These are phyloP conservation scores for Leptopilina boulardi DNA, from an alignment of 1,140 invertebrate genomes.

Conservation along the genomic window DNA sequence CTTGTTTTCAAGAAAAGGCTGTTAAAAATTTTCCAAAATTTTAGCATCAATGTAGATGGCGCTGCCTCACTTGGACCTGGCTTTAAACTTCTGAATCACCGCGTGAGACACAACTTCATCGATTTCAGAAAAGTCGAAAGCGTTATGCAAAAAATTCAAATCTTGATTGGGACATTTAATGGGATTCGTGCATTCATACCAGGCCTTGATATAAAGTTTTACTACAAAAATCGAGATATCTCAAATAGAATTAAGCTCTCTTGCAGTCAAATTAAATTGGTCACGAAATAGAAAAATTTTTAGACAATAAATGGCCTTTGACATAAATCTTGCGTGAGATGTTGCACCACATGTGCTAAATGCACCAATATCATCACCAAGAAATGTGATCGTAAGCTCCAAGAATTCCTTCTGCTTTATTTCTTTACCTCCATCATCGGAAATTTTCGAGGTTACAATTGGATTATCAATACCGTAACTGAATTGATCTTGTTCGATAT, in stretches of 20 bases:
- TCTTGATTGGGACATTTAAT: too few relatives aligned
- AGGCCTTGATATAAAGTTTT: neutral
- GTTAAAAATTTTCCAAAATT: too few relatives aligned
- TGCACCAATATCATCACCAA: slow-evolving; percentile 42
- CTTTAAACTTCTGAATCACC: too few relatives aligned
- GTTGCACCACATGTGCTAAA: slow-evolving; percentile 20
- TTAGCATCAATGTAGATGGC: too few relatives aligned
- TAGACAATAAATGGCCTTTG: slow-evolving; percentile 48
- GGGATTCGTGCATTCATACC: too few relatives aligned
- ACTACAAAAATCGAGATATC: neutral
- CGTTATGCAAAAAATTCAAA: too few relatives aligned
- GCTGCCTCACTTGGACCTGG: too few relatives aligned
- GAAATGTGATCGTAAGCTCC: slow-evolving; percentile 50
- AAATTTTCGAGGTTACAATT: slow-evolving; percentile 13
- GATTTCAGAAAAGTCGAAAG: too few relatives aligned
- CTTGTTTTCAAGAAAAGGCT: too few relatives aligned
- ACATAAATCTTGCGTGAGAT: slow-evolving; percentile 49
- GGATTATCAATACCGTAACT: slow-evolving; percentile 36
- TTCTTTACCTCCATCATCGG: slow-evolving; percentile 31
- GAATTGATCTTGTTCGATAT: slow-evolving; percentile 37
- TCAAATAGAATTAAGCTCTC: slow-evolving; percentile 43
- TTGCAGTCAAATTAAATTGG: slow-evolving; percentile 48
- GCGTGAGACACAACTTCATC: too few relatives aligned
- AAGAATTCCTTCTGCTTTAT: slow-evolving; percentile 54
- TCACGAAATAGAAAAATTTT: slow-evolving; percentile 53